Conservation (phyloP, 2,113 vertebrate species). For the Calypte anna region DNA sequence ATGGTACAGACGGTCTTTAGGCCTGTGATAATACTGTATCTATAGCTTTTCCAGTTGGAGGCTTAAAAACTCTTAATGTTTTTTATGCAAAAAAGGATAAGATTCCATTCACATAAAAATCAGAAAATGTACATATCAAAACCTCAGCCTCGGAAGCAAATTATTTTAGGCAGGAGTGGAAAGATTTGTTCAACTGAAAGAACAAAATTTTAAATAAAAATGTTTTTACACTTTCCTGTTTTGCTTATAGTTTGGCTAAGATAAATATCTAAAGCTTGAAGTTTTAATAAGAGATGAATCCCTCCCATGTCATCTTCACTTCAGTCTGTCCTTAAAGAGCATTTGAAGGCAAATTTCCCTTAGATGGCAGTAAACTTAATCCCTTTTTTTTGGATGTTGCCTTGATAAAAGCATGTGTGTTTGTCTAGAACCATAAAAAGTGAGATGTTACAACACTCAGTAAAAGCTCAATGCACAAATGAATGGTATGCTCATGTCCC, state of each 20-base stretch:
- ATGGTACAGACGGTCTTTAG: background rate
- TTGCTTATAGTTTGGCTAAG: background rate
- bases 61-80: background rate
- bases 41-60: conserved; percentile 18
- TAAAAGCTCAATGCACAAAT: background rate
- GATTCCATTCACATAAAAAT: background rate
- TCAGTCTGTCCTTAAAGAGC: background rate
- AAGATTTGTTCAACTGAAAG: background rate
- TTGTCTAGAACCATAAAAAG: background rate
- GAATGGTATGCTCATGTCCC: background rate
- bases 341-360: background rate
- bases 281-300: background rate
- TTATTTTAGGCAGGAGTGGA: background rate
- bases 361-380: background rate
- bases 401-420: background rate
- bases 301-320: background rate
- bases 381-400: background rate
- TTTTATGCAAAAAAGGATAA: background rate
- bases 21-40: background rate
- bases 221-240: background rate
- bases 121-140: background rate
- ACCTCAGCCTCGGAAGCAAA: background rate
- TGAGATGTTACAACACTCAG: background rate
- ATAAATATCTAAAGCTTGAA: background rate
- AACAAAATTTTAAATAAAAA: background rate